Evolutionary conservation across 1,140 invertebrate species (phyloP), one percentile per base, ranked within the genome.

Genomic region (Megathymus violae): DNA sequence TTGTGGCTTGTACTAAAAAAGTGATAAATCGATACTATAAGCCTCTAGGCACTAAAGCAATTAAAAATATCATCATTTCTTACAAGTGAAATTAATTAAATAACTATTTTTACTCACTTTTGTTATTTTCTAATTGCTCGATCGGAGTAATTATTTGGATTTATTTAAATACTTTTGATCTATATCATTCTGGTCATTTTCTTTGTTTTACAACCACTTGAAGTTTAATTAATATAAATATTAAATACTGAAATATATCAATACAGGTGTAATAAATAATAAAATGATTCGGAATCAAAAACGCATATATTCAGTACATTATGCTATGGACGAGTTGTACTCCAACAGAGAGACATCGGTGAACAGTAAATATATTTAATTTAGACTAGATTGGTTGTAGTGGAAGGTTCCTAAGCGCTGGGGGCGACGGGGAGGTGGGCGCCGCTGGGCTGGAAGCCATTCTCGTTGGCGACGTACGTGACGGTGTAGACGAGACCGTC

Each of bases 401-500:
- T 22, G 22, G 40, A n/a, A n/a, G 27, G 15, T 51, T 15, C 44
- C n/a, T 16, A 22, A 22, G n/a, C n/a, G 31, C 13, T 51, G 58
- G 44, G 16, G 13, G 38, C 6, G 3, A 46, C 4, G 19, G 94
- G 94, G 61, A 95, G 83, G 75, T 95, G 94, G 13, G 93, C 93
- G 11, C 94, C 94, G 77, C 93, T 88, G 36, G 94, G 93, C 71
- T 94, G 81, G 88, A 91, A 92, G 38, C 91, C 91, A 62, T 82
- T 80, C 71, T 90, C 86, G 70, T 91, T 82, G 22, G 93, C 92
- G 62, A 89, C 76, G 84, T 93, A 93, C 19, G 91, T 93, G 36
- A 96, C 92, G 47, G 91, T 92, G 71, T 95, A 94, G 34, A 92
- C 89, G 68, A 94, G 89, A 17, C 95, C 95, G 69, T 96, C 94